Evolutionary conservation across 2,113 vertebrate genomes (phyloP).

Genomic region (Leptobrachium ailaonicum): DNA sequence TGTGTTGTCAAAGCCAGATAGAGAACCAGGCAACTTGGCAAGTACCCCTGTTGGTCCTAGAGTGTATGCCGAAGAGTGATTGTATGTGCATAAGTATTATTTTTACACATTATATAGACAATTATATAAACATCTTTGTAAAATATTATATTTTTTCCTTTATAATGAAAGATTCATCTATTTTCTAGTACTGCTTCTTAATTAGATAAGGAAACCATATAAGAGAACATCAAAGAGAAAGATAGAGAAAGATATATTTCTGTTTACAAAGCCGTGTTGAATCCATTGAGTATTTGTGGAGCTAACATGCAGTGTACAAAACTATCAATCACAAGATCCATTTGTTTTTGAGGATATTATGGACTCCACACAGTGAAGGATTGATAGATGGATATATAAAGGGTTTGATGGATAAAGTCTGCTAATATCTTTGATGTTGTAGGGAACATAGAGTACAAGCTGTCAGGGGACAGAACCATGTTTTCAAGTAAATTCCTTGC

Average conservation of each 20-base stretch:
- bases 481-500: conserved; percentile 19
- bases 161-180: not conserved
- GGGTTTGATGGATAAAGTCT: conserved; percentile 26
- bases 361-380: conserved; percentile 17
- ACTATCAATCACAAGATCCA: conserved; percentile 17
- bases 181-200: not conserved
- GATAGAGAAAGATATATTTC: not conserved
- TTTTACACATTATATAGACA: no score
- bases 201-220: not conserved
- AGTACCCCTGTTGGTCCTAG: no score
- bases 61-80: no score
- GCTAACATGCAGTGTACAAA: conserved; percentile 13
- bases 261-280: conserved; percentile 15
- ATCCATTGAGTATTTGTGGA: conserved; percentile 16
- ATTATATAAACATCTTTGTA: no score
- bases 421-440: conserved; percentile 25
- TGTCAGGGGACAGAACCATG: conserved; percentile 23
- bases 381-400: conserved; percentile 23
- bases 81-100: no score
- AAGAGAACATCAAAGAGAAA: not conserved
- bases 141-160: no score
- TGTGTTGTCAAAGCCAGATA: no score
- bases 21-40: no score
- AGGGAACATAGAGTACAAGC: conserved; percentile 25
- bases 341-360: conserved; percentile 21